A percentile compares a stretch with the other conserved stretches of the same genome.
Evolutionary conservation across 2,797 vertebrate species (phyloP).

Genomic region (Spinus olivaceus): DNA sequence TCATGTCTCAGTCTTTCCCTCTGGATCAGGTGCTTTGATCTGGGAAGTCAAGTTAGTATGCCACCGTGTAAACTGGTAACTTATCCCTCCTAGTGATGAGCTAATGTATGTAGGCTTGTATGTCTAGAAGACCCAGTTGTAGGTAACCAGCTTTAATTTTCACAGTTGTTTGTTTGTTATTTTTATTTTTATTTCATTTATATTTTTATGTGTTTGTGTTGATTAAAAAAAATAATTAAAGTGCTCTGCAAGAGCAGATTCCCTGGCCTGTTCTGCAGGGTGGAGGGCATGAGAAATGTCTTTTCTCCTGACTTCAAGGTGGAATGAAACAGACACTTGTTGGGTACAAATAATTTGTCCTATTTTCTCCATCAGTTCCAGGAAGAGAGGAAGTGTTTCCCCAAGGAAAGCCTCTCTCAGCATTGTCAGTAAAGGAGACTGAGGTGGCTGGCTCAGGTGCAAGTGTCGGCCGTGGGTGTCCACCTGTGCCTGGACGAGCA

Average conservation of each 20-base stretch:
- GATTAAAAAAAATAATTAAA: background rate
- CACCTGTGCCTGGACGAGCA: background rate
- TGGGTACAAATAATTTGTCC: background rate
- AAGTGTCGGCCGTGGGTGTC: background rate
- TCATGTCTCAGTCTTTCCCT: background rate
- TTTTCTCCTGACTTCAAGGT: background rate
- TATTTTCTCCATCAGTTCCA: background rate
- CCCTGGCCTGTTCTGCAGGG: background rate
- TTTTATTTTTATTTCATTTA: background rate
- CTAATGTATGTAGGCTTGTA: fast-evolving
- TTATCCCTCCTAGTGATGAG: background rate
- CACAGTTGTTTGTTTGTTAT: background rate
- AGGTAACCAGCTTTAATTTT: background rate
- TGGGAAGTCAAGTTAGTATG: background rate
- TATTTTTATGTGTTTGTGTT: background rate
- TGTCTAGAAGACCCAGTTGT: background rate
- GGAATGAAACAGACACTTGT: background rate
- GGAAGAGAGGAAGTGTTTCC: background rate
- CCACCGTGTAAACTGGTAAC: background rate
- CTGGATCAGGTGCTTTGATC: constrained; percentile 2
- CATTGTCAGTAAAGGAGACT: background rate
- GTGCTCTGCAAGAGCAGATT: background rate
- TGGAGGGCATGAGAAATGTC: background rate
- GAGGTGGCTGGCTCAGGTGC: background rate
- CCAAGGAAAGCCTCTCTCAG: background rate